phyloP scores from a whole-genome alignment of 2,113 vertebrate species.

The Laticauda laticaudata region DNA sequence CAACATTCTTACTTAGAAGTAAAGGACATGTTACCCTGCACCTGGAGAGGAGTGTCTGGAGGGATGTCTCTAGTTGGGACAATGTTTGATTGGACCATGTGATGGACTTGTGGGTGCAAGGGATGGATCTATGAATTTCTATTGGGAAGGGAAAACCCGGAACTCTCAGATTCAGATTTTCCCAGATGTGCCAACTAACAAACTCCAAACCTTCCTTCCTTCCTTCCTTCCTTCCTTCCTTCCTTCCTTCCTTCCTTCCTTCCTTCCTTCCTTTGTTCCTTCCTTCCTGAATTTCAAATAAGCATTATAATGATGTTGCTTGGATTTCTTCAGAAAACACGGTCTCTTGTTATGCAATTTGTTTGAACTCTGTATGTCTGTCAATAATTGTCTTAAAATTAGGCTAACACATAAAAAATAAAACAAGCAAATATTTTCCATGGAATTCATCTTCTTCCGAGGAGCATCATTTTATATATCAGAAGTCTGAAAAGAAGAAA shows the following conservation, averaged over 20 bases:
- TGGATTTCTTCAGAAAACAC: background rate
- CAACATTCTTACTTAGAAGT: too few species aligned
- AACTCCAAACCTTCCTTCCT: background rate
- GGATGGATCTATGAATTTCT: too few species aligned
- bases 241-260: background rate
- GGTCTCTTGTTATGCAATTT: background rate
- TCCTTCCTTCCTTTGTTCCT: background rate
- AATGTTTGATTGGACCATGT: too few species aligned
- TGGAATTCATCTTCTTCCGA: background rate
- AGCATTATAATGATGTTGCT: background rate
- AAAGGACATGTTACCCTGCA: too few species aligned
- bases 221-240: background rate
- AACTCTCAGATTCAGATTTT: too few species aligned
- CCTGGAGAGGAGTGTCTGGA: too few species aligned
- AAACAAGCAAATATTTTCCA: background rate
- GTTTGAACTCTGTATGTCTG: background rate
- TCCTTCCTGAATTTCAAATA: background rate
- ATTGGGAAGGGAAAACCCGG: too few species aligned
- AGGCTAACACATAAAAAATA: background rate
- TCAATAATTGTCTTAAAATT: background rate
- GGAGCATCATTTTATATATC: accelerated
- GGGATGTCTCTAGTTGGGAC: too few species aligned
- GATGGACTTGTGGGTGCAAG: too few species aligned
- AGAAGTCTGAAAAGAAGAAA: constrained; percentile 9
- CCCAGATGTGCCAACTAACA: too few species aligned